Evolutionary conservation across 2,113 vertebrate genomes (phyloP).

Genomic region (Engraulis encrasicolus): DNA sequence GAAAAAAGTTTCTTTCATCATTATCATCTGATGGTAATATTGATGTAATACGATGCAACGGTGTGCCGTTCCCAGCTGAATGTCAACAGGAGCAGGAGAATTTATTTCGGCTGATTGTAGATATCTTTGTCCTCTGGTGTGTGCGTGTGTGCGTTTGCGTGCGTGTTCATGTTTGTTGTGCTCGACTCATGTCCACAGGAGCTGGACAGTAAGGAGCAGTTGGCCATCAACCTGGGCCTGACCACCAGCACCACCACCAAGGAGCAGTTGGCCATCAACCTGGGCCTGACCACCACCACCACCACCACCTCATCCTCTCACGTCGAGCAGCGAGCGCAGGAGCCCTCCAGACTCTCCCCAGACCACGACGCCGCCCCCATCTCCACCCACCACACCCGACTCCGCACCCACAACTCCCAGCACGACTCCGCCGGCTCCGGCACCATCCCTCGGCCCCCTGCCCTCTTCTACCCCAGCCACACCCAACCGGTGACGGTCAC

Average conservation of each 20-base stretch:
- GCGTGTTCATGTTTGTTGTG: not conserved
- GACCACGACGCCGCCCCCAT: slow-evolving; percentile 55
- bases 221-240: slow-evolving; percentile 63
- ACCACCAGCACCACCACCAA: too few relatives aligned
- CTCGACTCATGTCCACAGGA: slow-evolving; percentile 42
- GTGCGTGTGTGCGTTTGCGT: not conserved
- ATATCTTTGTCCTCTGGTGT: too few relatives aligned
- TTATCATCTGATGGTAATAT: too few relatives aligned
- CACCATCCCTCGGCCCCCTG: slow-evolving; percentile 44
- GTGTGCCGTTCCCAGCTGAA: too few relatives aligned
- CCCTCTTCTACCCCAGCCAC: slow-evolving; percentile 33
- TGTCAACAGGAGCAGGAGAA: too few relatives aligned
- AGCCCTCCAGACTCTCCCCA: slow-evolving; percentile 53
- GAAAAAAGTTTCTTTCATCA: too few relatives aligned
- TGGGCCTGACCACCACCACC: slow-evolving; percentile 64
- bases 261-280: slow-evolving; percentile 64
- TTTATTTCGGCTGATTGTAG: too few relatives aligned
- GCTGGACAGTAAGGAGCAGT: slow-evolving; percentile 67
- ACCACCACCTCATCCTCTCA: too few relatives aligned
- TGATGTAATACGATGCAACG: too few relatives aligned
- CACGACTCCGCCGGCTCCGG: slow-evolving; percentile 48
- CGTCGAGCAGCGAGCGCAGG: slow-evolving; percentile 49
- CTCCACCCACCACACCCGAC: slow-evolving; percentile 46
- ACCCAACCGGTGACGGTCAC: slow-evolving; percentile 12
- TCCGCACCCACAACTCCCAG: slow-evolving; percentile 46